A percentile compares a stretch with the other conserved stretches of the same genome.
Evolutionary conservation across 2,888 invertebrate species (phyloP).

Genomic region (Noctua fimbriata): DNA sequence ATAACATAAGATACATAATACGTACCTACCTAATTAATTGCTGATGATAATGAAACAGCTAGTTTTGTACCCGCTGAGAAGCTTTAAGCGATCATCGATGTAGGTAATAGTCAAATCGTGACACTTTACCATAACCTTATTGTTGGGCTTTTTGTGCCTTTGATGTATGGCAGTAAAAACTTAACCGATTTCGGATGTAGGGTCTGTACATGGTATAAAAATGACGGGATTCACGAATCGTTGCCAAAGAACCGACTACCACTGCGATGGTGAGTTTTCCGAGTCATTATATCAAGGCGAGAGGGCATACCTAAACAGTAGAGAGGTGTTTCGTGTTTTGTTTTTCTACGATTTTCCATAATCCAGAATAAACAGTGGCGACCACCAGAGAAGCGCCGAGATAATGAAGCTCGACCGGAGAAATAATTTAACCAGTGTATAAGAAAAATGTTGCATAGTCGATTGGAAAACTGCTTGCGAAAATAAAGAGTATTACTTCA

Average conservation of each 20-base stretch:
- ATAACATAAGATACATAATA: neutral
- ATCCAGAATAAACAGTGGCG: neutral
- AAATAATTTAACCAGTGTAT: neutral
- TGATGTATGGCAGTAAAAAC: slow-evolving; percentile 54
- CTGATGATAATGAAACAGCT: slow-evolving; percentile 3
- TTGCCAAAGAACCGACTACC: slow-evolving; percentile 27
- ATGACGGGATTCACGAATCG: slow-evolving; percentile 9
- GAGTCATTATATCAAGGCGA: neutral
- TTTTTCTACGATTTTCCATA: no score
- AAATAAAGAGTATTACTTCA: no score
- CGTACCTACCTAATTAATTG: neutral
- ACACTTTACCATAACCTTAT: slow-evolving; percentile 6
- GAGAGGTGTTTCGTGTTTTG: neutral
- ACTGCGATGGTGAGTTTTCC: slow-evolving; percentile 53
- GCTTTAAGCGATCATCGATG: neutral
- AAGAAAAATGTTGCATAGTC: no score
- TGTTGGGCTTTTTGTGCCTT: no score
- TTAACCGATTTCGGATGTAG: slow-evolving; percentile 33
- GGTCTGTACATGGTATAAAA: slow-evolving; percentile 61
- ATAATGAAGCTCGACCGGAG: neutral
- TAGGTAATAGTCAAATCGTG: slow-evolving; percentile 49
- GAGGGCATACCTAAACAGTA: neutral
- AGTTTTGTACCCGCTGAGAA: neutral
- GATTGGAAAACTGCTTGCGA: no score
- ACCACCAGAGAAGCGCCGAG: neutral